Evolutionary conservation across 2,888 invertebrate species (phyloP).

Genomic region (Oligia fasciuncula): DNA sequence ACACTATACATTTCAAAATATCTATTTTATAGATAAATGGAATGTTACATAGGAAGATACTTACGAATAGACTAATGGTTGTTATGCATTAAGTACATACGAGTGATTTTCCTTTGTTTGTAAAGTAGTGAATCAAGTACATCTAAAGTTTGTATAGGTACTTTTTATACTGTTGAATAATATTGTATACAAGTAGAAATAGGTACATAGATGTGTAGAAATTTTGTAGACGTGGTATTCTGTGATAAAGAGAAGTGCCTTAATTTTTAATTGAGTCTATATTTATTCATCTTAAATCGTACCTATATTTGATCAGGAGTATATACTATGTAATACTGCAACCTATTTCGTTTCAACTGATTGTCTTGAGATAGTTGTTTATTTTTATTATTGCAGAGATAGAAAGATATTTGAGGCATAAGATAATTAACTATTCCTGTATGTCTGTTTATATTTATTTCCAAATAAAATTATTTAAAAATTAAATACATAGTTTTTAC

Average conservation of each 20-base stretch:
- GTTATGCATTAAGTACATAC: constrained; percentile 19
- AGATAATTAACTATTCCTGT: constrained; percentile 45
- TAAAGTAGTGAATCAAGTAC: constrained; percentile 24
- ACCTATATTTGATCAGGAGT: constrained; percentile 22
- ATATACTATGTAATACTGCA: constrained; percentile 27
- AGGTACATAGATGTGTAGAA: constrained; percentile 47
- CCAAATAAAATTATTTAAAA: constrained; percentile 59
- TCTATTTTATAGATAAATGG: constrained; percentile 10
- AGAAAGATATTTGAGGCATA: constrained; percentile 34
- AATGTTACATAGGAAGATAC: not conserved
- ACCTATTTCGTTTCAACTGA: constrained; percentile 32
- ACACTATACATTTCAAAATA: constrained; percentile 10
- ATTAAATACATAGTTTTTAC: not conserved
- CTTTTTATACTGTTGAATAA: constrained; percentile 66
- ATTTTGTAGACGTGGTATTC: constrained; percentile 78
- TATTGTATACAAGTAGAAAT: constrained; percentile 48
- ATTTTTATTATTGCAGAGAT: constrained; percentile 43
- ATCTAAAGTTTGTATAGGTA: constrained; percentile 49
- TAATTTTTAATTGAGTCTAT: constrained; percentile 71
- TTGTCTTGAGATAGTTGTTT: constrained; percentile 23
- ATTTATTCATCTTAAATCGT: constrained; percentile 50
- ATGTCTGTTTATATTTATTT: constrained; percentile 64
- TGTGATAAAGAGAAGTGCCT: constrained; percentile 88
- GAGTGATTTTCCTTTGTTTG: constrained; percentile 24
- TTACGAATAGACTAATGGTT: not conserved